These are phyloP conservation scores for Ciconia maguari DNA, from an alignment of 2,113 vertebrate genomes.

Conservation along the genomic window DNA sequence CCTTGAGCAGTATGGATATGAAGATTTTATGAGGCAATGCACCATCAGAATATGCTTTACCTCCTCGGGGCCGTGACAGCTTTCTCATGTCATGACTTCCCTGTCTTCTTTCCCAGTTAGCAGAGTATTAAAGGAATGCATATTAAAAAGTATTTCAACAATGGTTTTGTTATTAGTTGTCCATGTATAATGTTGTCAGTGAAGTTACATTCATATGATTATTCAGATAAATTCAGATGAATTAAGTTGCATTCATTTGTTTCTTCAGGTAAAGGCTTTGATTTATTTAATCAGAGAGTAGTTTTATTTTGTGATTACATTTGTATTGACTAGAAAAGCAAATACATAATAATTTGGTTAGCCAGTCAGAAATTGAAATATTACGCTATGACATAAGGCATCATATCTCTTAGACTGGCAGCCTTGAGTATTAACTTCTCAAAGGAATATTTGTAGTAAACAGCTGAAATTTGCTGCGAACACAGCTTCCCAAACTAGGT, in stretches of 20 bases:
- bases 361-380: not conserved
- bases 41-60: not conserved
- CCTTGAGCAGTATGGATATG: not conserved
- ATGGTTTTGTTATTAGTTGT: not conserved
- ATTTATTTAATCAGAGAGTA: not conserved
- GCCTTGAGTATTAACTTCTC: not conserved
- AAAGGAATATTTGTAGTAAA: not conserved
- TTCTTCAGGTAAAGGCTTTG: not conserved
- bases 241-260: not conserved
- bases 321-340: not conserved
- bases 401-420: not conserved
- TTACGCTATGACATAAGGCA: not conserved
- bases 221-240: not conserved
- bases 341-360: not conserved
- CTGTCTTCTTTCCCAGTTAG: not conserved
- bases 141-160: not conserved
- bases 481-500: not conserved
- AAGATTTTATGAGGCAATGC: not conserved
- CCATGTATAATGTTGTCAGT: not conserved
- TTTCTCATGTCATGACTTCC: not conserved
- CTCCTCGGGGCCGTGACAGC: not conserved
- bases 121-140: not conserved
- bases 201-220: not conserved
- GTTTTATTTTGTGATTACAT: not conserved
- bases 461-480: not conserved